A percentile compares a stretch with the other conserved stretches of the same genome.
Evolutionary conservation across 2,888 invertebrate genomes (phyloP).

Genomic region (Dynastes grantii): DNA sequence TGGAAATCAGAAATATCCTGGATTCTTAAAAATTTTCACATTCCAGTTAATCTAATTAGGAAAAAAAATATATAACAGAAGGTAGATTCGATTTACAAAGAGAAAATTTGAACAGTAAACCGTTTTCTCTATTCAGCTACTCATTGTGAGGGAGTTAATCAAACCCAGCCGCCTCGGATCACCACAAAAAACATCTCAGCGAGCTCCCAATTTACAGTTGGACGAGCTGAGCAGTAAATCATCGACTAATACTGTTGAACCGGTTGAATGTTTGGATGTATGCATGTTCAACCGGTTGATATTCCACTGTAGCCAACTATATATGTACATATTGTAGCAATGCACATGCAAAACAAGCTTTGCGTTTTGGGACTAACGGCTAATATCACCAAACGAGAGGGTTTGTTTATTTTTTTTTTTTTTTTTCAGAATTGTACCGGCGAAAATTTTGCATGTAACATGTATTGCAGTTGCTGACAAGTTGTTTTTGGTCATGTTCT

Average conservation of each 20-base stretch:
- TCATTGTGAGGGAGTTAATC: neutral
- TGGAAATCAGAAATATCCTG: no score
- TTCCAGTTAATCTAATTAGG: no score
- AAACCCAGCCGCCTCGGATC: neutral
- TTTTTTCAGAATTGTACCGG: neutral
- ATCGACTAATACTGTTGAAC: neutral
- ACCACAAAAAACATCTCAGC: neutral
- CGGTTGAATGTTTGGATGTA: neutral
- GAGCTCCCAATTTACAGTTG: neutral
- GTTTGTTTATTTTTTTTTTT: no score
- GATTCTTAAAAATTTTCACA: no score
- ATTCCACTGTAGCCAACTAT: neutral
- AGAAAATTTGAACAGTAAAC: no score
- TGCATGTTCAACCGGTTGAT: neutral
- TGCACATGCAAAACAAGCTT: no score
- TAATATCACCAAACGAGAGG: no score
- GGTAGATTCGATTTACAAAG: no score
- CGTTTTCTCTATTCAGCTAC: neutral
- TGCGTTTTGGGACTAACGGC: no score
- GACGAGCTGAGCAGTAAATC: neutral
- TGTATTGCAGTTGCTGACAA: neutral
- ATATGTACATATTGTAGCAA: no score
- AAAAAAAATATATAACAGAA: no score
- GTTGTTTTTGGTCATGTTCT: slow-evolving; percentile 21
- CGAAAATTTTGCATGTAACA: slow-evolving; percentile 16